Evolutionary conservation across 2,888 invertebrate species (phyloP).

Genomic region (Spialia ferax): DNA sequence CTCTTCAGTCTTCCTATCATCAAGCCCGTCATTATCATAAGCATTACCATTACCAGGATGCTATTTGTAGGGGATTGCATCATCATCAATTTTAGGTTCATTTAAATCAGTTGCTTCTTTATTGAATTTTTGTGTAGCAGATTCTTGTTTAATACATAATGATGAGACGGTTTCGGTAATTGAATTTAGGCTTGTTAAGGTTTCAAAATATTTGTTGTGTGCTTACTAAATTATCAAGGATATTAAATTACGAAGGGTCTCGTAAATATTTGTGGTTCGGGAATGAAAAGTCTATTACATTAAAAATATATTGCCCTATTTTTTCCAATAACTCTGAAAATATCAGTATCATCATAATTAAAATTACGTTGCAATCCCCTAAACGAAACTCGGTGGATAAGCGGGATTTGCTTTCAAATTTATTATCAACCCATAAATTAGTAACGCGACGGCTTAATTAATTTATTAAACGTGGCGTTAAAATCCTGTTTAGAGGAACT

Average conservation of each 20-base stretch:
- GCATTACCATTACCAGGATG: conserved; percentile 34
- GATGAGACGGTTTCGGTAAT: neutral
- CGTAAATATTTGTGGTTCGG: conserved; percentile 31
- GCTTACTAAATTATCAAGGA: conserved; percentile 34
- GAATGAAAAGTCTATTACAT: neutral
- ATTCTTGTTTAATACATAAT: neutral
- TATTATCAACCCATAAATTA: conserved; percentile 5
- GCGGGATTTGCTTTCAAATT: conserved; percentile 28
- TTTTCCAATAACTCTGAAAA: conserved; percentile 4
- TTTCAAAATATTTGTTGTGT: conserved; percentile 38
- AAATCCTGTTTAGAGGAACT: conserved; percentile 39
- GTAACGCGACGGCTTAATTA: conserved; percentile 4
- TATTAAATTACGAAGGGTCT: conserved; percentile 21
- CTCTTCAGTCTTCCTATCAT: conserved; percentile 40
- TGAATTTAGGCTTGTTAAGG: conserved; percentile 34
- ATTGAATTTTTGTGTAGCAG: neutral
- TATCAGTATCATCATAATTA: conserved; percentile 8
- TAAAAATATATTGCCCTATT: neutral
- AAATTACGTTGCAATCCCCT: conserved; percentile 56
- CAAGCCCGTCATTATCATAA: conserved; percentile 39
- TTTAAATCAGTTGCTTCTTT: neutral
- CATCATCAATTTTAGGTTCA: neutral
- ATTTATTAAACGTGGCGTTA: conserved; percentile 12
- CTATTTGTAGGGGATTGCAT: conserved; percentile 42
- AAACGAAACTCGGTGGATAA: conserved; percentile 62